These are phyloP conservation scores for Cassiopea andromeda DNA, from an alignment of 30 jellyfish, hydroid and myxozoan genomes.

Conservation along the genomic window DNA sequence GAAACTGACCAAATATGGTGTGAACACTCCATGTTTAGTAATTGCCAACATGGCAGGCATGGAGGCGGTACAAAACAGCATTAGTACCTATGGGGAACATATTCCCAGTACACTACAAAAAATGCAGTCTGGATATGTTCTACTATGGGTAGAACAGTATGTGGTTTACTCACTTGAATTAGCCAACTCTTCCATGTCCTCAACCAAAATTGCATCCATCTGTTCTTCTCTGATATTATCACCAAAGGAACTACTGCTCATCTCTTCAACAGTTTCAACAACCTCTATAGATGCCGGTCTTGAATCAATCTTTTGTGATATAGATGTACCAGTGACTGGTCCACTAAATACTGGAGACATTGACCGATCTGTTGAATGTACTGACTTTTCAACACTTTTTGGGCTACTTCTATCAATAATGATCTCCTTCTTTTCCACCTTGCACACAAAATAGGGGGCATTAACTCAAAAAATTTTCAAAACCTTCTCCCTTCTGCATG, in stretches of 20 bases:
- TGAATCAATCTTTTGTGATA: constrained; percentile 52
- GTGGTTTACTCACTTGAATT: constrained; percentile 29
- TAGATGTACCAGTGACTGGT: constrained; percentile 25
- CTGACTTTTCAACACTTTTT: constrained; percentile 35
- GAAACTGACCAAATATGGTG: no score
- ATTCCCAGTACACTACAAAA: no score
- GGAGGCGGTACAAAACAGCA: no score
- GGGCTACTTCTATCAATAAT: constrained; percentile 60
- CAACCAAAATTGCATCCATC: constrained; percentile 62
- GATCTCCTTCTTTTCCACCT: constrained; percentile 51
- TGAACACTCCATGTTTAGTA: no score
- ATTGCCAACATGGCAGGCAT: no score
- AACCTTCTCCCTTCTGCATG: no score
- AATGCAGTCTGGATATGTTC: no score
- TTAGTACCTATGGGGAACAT: no score
- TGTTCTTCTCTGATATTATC: constrained; percentile 59
- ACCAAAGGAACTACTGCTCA: constrained; percentile 66
- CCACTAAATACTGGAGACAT: constrained; percentile 64
- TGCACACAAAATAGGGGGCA: neutral
- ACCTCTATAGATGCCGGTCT: constrained; percentile 61
- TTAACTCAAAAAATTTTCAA: neutral
- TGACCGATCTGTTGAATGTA: constrained; percentile 38
- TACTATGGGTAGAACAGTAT: no score
- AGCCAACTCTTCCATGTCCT: constrained; percentile 56
- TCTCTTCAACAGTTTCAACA: constrained; percentile 87